Conservation (phyloP, 2,888 invertebrate genomes). For the Hemithea aestivaria region DNA sequence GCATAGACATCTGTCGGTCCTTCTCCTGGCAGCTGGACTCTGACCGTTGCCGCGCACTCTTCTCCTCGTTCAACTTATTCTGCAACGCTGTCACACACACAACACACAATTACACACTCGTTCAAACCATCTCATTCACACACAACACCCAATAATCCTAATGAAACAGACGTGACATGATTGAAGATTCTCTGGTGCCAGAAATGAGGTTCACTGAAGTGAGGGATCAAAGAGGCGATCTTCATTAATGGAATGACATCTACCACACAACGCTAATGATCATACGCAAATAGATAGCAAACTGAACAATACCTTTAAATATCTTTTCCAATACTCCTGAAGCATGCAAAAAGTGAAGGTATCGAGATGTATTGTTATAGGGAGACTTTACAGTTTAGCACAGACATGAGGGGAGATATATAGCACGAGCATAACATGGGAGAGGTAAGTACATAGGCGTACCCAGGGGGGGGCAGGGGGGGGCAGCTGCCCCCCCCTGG, state of each 20-base stretch:
- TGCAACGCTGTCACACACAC: slow-evolving; percentile 84
- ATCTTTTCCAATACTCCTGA: slow-evolving; percentile 84
- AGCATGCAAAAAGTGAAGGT: slow-evolving; percentile 76
- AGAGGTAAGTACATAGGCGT: too few relatives aligned
- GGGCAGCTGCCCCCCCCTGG: too few relatives aligned
- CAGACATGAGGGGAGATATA: slow-evolving; percentile 40
- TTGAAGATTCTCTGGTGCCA: too few relatives aligned
- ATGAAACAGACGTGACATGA: too few relatives aligned
- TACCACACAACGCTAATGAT: slow-evolving; percentile 24
- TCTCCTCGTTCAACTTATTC: slow-evolving; percentile 94
- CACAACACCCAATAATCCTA: slow-evolving; percentile 5
- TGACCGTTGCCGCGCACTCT: slow-evolving; percentile 89
- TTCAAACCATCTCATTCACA: too few relatives aligned
- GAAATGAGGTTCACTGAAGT: not conserved
- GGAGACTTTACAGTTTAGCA: slow-evolving; percentile 46
- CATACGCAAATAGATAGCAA: slow-evolving; percentile 49
- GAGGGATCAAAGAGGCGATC: slow-evolving; percentile 1
- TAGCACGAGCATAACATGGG: slow-evolving; percentile 41
- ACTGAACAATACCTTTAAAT: slow-evolving; percentile 81
- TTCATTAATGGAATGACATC: slow-evolving; percentile 14
- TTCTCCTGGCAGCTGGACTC: slow-evolving; percentile 94
- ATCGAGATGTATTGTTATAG: slow-evolving; percentile 47
- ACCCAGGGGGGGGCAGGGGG: slow-evolving; percentile 17
- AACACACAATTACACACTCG: slow-evolving; percentile 9
- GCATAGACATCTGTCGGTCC: slow-evolving; percentile 96